phyloP scores from a whole-genome alignment of 2,888 invertebrate genomes.

The Lacanobia oleracea region DNA sequence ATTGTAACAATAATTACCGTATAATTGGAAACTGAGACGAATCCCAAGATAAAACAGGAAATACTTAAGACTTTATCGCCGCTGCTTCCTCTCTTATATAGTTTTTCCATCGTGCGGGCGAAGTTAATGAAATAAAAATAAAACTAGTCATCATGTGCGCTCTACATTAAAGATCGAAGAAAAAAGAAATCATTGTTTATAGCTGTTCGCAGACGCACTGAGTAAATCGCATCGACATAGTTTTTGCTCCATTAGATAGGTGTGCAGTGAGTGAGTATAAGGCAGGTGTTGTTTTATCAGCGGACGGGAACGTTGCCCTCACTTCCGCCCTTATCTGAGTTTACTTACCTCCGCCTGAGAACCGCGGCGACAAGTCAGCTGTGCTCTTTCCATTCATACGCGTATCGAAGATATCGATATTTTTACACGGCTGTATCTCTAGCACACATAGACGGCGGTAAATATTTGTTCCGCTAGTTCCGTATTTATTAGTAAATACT shows the following conservation, averaged over 20 bases:
- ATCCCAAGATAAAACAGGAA: conserved; percentile 48
- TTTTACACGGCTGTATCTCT: conserved; percentile 22
- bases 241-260: conserved; percentile 61
- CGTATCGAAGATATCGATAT: conserved; percentile 35
- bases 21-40: conserved; percentile 41
- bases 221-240: conserved; percentile 47
- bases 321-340: conserved; percentile 88
- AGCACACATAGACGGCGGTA: conserved; percentile 4
- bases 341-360: conserved; percentile 85
- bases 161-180: conserved; percentile 30
- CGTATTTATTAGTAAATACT: conserved; percentile 33
- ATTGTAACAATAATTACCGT: conserved; percentile 40
- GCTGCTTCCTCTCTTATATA: conserved; percentile 36
- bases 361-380: conserved; percentile 78
- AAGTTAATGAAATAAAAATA: conserved; percentile 50
- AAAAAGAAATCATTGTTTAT: conserved; percentile 41
- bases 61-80: conserved; percentile 52
- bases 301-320: conserved; percentile 83
- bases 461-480: conserved; percentile 49
- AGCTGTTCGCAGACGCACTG: conserved; percentile 36
- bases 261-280: conserved; percentile 68
- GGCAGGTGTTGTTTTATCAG: conserved; percentile 85
- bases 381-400: conserved; percentile 65
- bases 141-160: conserved; percentile 24
- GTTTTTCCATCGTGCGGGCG: conserved; percentile 25